Evolutionary conservation across 2,113 vertebrate genomes (phyloP).

Genomic region (Pterocles orientalis): DNA sequence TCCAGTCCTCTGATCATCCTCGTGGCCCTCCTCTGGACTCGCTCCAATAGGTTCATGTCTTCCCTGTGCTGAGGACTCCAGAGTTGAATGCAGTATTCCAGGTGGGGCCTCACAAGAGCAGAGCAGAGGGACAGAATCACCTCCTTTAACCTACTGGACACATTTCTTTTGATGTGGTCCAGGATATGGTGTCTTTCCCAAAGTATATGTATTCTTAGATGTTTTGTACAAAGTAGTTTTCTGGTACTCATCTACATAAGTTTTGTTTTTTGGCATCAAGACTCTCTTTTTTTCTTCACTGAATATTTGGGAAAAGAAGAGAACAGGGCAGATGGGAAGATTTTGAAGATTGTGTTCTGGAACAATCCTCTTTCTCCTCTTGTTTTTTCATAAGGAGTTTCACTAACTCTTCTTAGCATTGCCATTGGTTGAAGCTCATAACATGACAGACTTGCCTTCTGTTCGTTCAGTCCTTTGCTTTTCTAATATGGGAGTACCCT

Average conservation of each 20-base stretch:
- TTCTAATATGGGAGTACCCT: neutral
- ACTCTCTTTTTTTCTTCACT: neutral
- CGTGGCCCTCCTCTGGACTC: too few relatives aligned
- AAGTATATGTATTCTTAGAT: neutral
- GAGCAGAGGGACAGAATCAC: too few relatives aligned
- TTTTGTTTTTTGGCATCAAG: neutral
- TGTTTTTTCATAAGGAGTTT: neutral
- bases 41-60: too few relatives aligned
- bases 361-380: neutral
- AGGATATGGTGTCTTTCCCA: neutral
- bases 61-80: too few relatives aligned
- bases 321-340: neutral
- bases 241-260: neutral
- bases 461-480: neutral
- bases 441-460: neutral
- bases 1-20: too few relatives aligned
- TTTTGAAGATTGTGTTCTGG: neutral
- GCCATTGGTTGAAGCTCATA: neutral
- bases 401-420: neutral
- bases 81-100: too few relatives aligned
- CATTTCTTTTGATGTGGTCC: too few relatives aligned
- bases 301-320: neutral
- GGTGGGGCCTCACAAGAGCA: too few relatives aligned
- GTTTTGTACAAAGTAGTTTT: neutral
- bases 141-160: too few relatives aligned